Evolutionary conservation across 2,113 vertebrate species (phyloP), one percentile per base, ranked within the genome.

Genomic region (Thunnus maccoyii): DNA sequence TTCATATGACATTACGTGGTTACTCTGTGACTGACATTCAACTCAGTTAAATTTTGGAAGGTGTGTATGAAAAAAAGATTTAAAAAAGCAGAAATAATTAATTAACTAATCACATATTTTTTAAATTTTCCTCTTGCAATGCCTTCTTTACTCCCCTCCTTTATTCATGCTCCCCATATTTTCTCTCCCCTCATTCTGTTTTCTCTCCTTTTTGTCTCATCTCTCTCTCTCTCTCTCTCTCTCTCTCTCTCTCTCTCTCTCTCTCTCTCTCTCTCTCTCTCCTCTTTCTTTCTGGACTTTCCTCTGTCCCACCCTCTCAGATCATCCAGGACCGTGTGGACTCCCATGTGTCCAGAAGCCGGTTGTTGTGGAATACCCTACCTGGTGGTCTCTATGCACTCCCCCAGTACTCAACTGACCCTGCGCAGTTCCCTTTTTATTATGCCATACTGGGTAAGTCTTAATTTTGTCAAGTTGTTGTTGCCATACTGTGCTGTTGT

Each of bases 261-360:
- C 27, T 27, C 27, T 30, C 27, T 30, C 27, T 30, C 27, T 13
- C n/a, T 11, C 48, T 65, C 1, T 30, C 1, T 22, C 11, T 61
- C 44, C 8, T 16, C 3, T 51, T 17, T 41, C 30, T 30, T 44
- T 0, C 15, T 63, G 3, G 11, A 5, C 48, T 36, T 9, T 25
- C 15, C 5, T 73, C 57, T 79, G 22, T 60, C 55, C 58, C 57
- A 71, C 16, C 18, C 1, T 0, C 68, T 18, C 83, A 96, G 95
- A 95, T 96, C 58, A 94, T 96, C 75, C 95, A 94, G 57, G 95
- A 96, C 85, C 91, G 95, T 0, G 91, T 96, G 68, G 89, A 93
- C 73, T 91, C 90, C 9, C 93, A 94, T 20, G 91, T 94, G 79
- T 94, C 95, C 46, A 92, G 95, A 76, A 95, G 92, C 89, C 86